These are phyloP conservation scores for Bugula neritina DNA, from an alignment of 2,888 invertebrate genomes.

Conservation along the genomic window DNA sequence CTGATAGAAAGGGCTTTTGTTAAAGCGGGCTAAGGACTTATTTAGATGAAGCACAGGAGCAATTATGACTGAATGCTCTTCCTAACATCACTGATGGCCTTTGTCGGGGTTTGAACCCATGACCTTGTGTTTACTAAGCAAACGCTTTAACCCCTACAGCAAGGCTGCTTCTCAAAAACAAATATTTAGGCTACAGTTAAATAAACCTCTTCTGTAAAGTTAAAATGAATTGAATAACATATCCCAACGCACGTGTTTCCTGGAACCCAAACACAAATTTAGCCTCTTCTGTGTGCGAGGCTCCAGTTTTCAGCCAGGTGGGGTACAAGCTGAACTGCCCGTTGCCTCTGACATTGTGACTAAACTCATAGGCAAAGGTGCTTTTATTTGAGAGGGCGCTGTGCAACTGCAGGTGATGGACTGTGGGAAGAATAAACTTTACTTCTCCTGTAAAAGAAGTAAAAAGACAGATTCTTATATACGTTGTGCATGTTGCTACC, in stretches of 20 bases:
- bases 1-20: too few species aligned
- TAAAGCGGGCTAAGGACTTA: too few species aligned
- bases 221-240: not conserved
- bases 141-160: too few species aligned
- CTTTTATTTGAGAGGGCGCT: not conserved
- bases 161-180: too few species aligned
- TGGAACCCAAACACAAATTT: not conserved
- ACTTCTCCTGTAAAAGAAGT: not conserved
- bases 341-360: not conserved
- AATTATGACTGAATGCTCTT: not conserved
- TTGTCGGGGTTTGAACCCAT: not conserved
- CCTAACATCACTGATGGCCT: not conserved
- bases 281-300: not conserved
- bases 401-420: slow-evolving; percentile 1
- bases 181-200: too few species aligned
- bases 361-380: slow-evolving; percentile 7
- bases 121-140: too few species aligned
- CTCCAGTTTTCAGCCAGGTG: slow-evolving; percentile 15
- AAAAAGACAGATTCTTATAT: too few species aligned
- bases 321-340: not conserved
- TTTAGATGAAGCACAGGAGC: not conserved
- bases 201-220: not conserved
- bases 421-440: not conserved
- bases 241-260: not conserved
- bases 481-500: too few species aligned